Percentiles rank a stretch among this genome's conserved stretches.
Evolutionary conservation across 2,888 invertebrate genomes (phyloP).

Genomic region (Seira ritae): DNA sequence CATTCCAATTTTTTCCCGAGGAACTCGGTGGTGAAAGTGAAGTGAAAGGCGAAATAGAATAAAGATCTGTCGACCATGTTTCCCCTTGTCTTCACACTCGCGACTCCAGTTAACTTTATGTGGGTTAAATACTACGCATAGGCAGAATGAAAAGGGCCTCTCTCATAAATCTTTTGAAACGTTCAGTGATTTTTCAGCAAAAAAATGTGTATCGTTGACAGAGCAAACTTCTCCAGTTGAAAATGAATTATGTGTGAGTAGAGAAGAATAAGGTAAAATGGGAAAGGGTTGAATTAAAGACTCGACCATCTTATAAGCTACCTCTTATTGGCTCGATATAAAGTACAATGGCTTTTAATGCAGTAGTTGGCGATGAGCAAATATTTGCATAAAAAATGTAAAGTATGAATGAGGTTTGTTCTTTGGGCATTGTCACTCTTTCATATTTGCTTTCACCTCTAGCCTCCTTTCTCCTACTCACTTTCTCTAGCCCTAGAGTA

Average conservation of each 20-base stretch:
- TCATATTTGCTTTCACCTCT: constrained; percentile 12
- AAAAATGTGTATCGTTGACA: constrained; percentile 33
- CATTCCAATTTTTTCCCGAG: background rate
- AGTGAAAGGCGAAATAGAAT: background rate
- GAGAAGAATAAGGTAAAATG: constrained; percentile 4
- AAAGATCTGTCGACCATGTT: constrained; percentile 5
- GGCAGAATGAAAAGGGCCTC: constrained; percentile 49
- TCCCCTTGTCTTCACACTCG: constrained; percentile 4
- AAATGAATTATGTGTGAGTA: constrained; percentile 8
- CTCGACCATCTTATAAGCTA: no score
- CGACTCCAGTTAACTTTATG: constrained; percentile 24
- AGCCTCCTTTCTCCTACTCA: background rate
- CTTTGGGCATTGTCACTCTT: background rate
- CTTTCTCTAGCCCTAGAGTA: background rate
- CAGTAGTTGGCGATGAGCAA: constrained; percentile 29
- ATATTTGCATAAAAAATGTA: constrained; percentile 52
- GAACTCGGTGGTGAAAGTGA: no score
- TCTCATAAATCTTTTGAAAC: constrained; percentile 59
- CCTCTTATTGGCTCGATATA: background rate
- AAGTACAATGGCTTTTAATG: no score
- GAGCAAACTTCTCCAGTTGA: constrained; percentile 18
- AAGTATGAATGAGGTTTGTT: constrained; percentile 34
- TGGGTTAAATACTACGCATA: constrained; percentile 24
- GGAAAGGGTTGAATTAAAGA: background rate
- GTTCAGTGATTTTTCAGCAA: constrained; percentile 51